Conservation (phyloP, 2,113 vertebrate species). For the Paracanthobrama guichenoti region DNA sequence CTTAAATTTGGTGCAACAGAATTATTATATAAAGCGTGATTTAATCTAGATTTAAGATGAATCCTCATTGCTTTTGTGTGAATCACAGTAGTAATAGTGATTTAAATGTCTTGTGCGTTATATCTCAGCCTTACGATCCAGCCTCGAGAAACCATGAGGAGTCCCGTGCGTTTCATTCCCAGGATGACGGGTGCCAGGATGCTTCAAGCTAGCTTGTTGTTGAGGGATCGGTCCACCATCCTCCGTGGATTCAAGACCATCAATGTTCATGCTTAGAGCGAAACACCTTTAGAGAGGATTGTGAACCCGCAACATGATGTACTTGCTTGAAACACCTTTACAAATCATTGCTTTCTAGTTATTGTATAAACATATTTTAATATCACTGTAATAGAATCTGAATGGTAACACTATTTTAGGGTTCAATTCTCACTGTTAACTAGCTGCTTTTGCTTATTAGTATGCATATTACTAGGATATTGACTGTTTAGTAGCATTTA, state of each 20-base stretch:
- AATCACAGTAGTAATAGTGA: not conserved
- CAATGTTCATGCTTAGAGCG: constrained; percentile 16
- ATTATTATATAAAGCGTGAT: no score
- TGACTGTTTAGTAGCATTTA: no score
- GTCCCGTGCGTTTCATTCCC: constrained; percentile 30
- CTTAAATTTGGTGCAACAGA: no score
- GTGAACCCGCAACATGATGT: not conserved
- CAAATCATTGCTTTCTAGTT: not conserved
- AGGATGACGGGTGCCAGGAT: constrained; percentile 45
- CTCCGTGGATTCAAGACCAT: constrained; percentile 50
- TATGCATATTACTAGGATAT: no score
- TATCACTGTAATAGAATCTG: no score
- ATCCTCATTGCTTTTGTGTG: not conserved
- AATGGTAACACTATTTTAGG: no score
- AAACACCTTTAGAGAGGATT: not conserved
- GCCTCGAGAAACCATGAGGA: constrained; percentile 37
- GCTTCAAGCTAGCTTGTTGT: constrained; percentile 42
- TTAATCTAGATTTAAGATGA: no score
- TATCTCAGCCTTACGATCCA: not conserved
- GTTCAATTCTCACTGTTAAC: no score
- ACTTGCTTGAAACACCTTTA: not conserved
- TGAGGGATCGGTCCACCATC: not conserved
- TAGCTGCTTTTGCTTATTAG: no score
- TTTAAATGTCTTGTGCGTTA: not conserved
- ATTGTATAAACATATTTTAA: not conserved